Percentiles rank a stretch among this genome's conserved stretches.
Evolutionary conservation across 2,797 vertebrate genomes (phyloP).

Genomic region (Vespertilio murinus): DNA sequence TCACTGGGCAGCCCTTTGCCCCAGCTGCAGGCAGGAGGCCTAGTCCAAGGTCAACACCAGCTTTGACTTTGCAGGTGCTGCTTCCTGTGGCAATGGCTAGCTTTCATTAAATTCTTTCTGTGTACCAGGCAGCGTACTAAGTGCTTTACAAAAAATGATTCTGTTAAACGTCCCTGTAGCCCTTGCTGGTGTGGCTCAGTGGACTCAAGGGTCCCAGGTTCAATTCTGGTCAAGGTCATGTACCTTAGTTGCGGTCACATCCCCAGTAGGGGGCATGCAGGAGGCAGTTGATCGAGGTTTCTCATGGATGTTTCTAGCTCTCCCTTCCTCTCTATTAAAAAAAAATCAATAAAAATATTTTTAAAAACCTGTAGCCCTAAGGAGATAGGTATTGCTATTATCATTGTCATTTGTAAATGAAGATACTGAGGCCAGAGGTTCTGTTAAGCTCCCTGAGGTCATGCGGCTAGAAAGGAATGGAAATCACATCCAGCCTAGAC

Average conservation of each 20-base stretch:
- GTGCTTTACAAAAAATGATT: background rate
- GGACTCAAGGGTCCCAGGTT: too few relatives aligned
- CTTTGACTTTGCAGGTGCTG: background rate
- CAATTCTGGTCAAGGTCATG: too few relatives aligned
- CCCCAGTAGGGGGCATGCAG: too few relatives aligned
- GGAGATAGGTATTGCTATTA: background rate
- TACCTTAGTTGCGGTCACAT: too few relatives aligned
- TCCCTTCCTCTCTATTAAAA: too few relatives aligned
- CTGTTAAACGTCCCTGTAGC: background rate
- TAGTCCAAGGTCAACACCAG: fast-evolving
- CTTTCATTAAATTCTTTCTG: background rate
- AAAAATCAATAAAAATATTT: too few relatives aligned
- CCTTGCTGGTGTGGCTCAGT: too few relatives aligned
- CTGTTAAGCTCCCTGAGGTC: background rate
- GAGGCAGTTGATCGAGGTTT: too few relatives aligned
- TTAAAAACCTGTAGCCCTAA: background rate
- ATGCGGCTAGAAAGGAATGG: background rate
- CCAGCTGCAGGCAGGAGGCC: background rate
- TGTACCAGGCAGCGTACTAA: background rate
- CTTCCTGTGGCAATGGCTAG: background rate
- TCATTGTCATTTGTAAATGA: background rate
- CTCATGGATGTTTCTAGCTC: too few relatives aligned
- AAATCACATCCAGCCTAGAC: background rate
- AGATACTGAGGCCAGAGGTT: background rate
- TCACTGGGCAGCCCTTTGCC: background rate